phyloP scores from a whole-genome alignment of 2,888 invertebrate genomes.

The Athrips mouffetella region DNA sequence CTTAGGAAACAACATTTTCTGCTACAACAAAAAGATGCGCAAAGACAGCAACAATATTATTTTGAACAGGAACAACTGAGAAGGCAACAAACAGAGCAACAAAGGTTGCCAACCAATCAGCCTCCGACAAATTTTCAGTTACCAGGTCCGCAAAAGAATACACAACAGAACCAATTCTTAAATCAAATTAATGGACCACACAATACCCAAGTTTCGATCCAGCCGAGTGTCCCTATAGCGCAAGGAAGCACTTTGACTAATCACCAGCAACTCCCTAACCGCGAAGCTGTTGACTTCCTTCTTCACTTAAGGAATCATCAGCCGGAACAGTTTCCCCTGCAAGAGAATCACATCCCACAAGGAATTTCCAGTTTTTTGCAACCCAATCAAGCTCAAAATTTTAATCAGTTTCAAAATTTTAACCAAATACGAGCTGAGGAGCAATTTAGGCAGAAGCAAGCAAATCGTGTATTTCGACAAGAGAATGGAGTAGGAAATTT shows the following conservation, averaged over 20 bases:
- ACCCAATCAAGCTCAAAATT: constrained; percentile 45
- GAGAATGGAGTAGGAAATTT: constrained; percentile 81
- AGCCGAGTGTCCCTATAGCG: constrained; percentile 65
- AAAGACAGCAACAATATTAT: constrained; percentile 51
- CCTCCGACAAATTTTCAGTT: constrained; percentile 53
- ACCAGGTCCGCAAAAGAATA: constrained; percentile 44
- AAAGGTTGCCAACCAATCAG: constrained; percentile 50
- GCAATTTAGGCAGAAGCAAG: constrained; percentile 54
- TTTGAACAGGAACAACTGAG: constrained; percentile 47
- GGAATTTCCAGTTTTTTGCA: constrained; percentile 62
- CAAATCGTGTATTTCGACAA: constrained; percentile 74
- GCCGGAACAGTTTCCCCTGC: constrained; percentile 65
- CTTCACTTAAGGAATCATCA: constrained; percentile 66
- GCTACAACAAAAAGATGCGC: constrained; percentile 67
- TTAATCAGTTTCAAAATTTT: constrained; percentile 53
- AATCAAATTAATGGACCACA: constrained; percentile 44
- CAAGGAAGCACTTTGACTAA: constrained; percentile 47
- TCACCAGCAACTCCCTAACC: constrained; percentile 78
- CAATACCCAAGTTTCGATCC: constrained; percentile 64
- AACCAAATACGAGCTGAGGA: constrained; percentile 54
- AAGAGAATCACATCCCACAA: constrained; percentile 71
- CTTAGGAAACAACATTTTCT: constrained; percentile 81
- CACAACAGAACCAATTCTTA: constrained; percentile 45
- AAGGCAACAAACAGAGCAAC: constrained; percentile 51
- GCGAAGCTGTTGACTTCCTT: constrained; percentile 76